Evolutionary conservation across 2,113 vertebrate genomes (phyloP).

Genomic region (Otis tarda): DNA sequence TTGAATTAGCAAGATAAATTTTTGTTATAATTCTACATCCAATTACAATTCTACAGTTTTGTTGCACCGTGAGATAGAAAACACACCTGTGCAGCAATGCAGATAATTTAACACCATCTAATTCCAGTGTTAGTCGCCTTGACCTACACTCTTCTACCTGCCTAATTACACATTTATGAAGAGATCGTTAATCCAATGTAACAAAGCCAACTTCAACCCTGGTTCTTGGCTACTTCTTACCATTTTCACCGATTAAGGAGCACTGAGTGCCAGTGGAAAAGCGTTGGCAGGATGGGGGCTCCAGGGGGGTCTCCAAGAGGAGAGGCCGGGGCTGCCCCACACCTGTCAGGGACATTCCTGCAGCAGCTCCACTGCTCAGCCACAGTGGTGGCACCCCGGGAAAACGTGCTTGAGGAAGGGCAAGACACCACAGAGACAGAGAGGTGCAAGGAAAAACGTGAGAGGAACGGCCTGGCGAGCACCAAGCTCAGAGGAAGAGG

Average conservation of each 20-base stretch:
- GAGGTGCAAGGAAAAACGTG: not conserved
- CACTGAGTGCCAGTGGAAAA: accelerated
- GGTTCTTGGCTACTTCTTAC: not conserved
- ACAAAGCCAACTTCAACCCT: not conserved
- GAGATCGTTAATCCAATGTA: not conserved
- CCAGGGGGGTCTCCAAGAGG: accelerated
- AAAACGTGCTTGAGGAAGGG: accelerated
- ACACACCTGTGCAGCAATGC: not conserved
- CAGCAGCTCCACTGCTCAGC: not conserved
- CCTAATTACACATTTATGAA: slow-evolving; percentile 1
- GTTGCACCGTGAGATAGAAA: not conserved
- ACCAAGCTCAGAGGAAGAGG: not conserved
- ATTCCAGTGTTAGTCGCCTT: not conserved
- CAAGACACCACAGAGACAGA: not conserved
- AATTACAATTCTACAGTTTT: not conserved
- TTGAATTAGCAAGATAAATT: not conserved
- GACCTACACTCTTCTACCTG: not conserved
- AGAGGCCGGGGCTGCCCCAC: not conserved
- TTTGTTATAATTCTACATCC: not conserved
- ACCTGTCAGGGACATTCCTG: accelerated
- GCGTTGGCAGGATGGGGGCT: accelerated
- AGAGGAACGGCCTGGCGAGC: not conserved
- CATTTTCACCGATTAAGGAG: not conserved
- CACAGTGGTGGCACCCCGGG: accelerated
- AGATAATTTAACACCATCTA: not conserved